Base-by-base conservation (phyloP, 1,140 invertebrate genomes). In the Tetramorium alpestre region DNA sequence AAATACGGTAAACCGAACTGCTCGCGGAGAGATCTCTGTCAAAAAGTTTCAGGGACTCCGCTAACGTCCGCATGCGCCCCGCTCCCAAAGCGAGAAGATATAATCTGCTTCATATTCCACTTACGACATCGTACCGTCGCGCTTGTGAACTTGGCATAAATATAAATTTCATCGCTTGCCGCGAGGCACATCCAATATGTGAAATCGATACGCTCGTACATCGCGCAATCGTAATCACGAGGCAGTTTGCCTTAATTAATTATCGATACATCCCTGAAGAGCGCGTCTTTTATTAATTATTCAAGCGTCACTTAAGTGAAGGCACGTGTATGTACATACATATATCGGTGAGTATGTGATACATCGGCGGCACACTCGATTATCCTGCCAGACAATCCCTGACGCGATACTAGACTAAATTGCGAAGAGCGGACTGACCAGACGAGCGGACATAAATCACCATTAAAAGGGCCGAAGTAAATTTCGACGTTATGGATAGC, bases 401-500 rank as follows among this genome's bases (percentile, higher is more conserved):
- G 51, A 56, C 69, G 70, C 49, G 47, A 73, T 60, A 72, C 56
- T 47, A 47, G 25, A 13, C 72, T 33, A 87, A 87, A 89, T 73
- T 87, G 78, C 58, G 73, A 47, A 82, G 78, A 90, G 76, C 41
- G 47, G 58, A 22, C n/a, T n/a, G 56, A 22, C 56, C 81, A 49
- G 47, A 56, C 47, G 18, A 18, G 65, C 7, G 51, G n/a, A 2
- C 25, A 86, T 91, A 91, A 91, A 91, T 91, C 89, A 88, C 73
- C 89, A 90, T 91, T 91, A 90, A 88, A 91, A 60, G 11, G 38
- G 49, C 56, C 51, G 67, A 56, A 87, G 58, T 62, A 51, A 78
- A 64, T 44, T 56, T 65, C 16, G 70, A 90, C 88, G 64, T 90
- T 86, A 86, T 81, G 80, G 87, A 90, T 90, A 60, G 86, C 58